phyloP scores from a whole-genome alignment of 2,113 vertebrate species.

The Tragelaphus strepsiceros region DNA sequence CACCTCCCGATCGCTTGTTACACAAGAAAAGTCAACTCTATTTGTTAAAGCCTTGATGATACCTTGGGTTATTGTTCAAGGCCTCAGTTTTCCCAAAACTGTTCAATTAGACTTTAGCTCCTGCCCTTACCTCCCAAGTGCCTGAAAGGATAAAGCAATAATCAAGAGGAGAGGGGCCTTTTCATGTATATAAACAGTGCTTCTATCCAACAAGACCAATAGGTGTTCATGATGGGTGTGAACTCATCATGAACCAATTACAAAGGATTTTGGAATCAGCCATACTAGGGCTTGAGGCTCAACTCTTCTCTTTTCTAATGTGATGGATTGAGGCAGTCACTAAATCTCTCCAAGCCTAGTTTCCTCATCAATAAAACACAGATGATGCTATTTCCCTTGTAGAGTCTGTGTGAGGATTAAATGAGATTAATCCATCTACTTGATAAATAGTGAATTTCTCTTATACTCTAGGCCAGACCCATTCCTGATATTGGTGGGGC shows the following conservation, averaged over 20 bases:
- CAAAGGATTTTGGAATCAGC: slow-evolving; percentile 2
- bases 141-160: background rate
- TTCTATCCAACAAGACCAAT: background rate
- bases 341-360: slow-evolving; percentile 33
- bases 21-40: background rate
- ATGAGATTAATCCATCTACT: slow-evolving; percentile 47
- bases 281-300: background rate
- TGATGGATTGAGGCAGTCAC: background rate
- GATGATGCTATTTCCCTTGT: background rate
- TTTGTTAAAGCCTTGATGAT: background rate
- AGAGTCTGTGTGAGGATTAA: slow-evolving; percentile 30
- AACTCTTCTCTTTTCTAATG: background rate
- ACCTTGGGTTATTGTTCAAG: background rate
- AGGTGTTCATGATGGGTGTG: background rate
- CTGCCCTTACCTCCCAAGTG: background rate
- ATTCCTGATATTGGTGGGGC: background rate
- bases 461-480: background rate
- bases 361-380: slow-evolving; percentile 58
- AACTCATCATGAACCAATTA: background rate
- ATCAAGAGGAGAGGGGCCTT: background rate
- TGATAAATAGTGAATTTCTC: slow-evolving; percentile 21
- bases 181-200: background rate
- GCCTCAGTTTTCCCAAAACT: background rate
- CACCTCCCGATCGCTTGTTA: background rate
- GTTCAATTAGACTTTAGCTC: background rate